phyloP scores from a whole-genome alignment of 1,140 invertebrate species.

The Atta texana region DNA sequence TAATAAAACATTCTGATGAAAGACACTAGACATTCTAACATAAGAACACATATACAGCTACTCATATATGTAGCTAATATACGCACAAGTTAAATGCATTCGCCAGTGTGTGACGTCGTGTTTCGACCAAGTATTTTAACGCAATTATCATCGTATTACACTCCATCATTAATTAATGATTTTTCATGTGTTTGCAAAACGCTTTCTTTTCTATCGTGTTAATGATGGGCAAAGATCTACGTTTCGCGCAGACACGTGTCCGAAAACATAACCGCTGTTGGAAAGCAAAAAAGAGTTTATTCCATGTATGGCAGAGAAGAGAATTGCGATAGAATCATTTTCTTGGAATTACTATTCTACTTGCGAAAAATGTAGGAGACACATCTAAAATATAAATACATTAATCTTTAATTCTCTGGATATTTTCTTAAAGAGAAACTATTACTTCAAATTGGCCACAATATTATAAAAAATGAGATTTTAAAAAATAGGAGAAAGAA shows the following conservation, averaged over 20 bases:
- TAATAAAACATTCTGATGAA: constrained; percentile 9
- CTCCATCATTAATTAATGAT: neutral
- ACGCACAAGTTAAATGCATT: neutral
- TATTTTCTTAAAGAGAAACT: neutral
- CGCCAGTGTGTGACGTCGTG: neutral
- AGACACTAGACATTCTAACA: neutral
- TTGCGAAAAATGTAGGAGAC: neutral
- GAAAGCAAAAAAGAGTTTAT: neutral
- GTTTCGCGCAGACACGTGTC: neutral
- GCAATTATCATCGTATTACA: no score
- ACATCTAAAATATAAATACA: neutral
- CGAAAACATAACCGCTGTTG: neutral
- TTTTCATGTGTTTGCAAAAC: neutral
- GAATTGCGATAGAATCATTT: neutral
- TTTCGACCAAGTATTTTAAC: neutral
- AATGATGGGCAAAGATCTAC: neutral
- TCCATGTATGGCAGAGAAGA: neutral
- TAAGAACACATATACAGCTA: neutral
- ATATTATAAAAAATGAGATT: no score
- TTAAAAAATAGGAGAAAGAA: no score
- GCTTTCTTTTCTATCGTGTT: neutral
- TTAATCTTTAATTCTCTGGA: neutral
- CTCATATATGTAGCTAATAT: neutral
- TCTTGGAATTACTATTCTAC: neutral
- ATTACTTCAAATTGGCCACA: neutral